Evolutionary conservation across 2,797 vertebrate genomes (phyloP), one percentile per base, ranked within the genome.

Genomic region (Gymnocypris eckloni): DNA sequence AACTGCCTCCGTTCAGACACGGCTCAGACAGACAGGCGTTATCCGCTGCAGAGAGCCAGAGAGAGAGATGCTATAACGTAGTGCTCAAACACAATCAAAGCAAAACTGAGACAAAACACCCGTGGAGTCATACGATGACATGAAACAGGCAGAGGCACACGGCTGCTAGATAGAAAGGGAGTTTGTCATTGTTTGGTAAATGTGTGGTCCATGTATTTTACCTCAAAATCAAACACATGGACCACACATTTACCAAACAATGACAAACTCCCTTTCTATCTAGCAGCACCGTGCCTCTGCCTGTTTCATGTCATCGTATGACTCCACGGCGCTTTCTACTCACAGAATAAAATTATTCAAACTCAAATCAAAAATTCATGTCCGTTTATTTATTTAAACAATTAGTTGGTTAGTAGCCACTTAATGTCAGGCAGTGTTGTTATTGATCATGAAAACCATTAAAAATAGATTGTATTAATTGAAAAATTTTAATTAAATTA

Each of bases 1-100:
- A 99, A 93, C 95, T 97, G 71, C 98, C 98, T 82, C 96, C 95
- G 0, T 99, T 98, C 80, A 96, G 96, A 88, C 98, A 99, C 2
- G 98, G 98, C 88, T 98, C 97, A 5, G 98, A 99, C 75, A 99
- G 95, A 90, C 98, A 99, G 87, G 98, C 98, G 0, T 98, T 98
- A 92, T 99, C 98, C 22, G 97, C 98, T 99, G 89, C 16, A 87
- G 52, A 73, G 20, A 79, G 28, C 73, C 48, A 86, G 28, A 83
- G 61, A 64, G 13, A 81, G 61, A 87, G 39, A 59, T 22, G 43
- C 84, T 79, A 87, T 82, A 43, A 52, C 28, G 52, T 50, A 37
- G 41, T 50, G 28, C 45, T 22, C 56, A 13, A 56, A 83, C 13
- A 48, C 33, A 39, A 66, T 76, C 25, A 54, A 77, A 84, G 43